phyloP scores from a whole-genome alignment of 2,113 vertebrate species.

The Vimba vimba region DNA sequence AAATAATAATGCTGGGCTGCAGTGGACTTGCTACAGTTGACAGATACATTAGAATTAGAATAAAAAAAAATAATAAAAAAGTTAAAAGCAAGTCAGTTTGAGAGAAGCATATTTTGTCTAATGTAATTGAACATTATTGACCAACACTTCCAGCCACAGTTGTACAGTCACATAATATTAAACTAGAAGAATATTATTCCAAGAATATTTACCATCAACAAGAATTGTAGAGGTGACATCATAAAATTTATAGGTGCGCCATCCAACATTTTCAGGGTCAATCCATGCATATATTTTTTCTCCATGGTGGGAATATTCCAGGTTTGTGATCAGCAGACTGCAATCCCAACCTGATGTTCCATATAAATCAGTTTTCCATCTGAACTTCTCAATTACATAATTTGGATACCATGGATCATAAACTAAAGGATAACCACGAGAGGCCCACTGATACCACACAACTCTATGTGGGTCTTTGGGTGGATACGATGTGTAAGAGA shows the following conservation, averaged over 20 bases:
- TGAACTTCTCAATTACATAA: conserved; percentile 1
- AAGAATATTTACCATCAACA: conserved; percentile 27
- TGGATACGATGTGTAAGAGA: background rate
- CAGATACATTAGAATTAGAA: background rate
- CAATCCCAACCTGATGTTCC: conserved; percentile 25
- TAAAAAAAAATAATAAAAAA: too few species aligned
- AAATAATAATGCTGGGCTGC: conserved; percentile 28
- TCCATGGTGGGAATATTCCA: conserved; percentile 38
- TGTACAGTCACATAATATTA: background rate
- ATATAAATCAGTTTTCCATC: background rate
- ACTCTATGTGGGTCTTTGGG: background rate
- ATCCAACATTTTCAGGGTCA: conserved; percentile 56
- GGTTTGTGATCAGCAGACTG: conserved; percentile 53
- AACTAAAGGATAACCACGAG: conserved; percentile 57
- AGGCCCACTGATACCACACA: conserved; percentile 29
- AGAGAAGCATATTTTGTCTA: too few species aligned
- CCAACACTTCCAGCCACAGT: background rate
- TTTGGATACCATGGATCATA: background rate
- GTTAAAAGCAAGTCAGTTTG: background rate
- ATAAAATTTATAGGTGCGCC: background rate
- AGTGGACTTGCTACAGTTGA: background rate
- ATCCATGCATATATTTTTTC: conserved; percentile 68
- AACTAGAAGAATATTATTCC: background rate
- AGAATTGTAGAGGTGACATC: conserved; percentile 61
- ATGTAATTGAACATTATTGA: background rate